Conservation (phyloP, 2,113 vertebrate species). For the Patagioenas fasciata region DNA sequence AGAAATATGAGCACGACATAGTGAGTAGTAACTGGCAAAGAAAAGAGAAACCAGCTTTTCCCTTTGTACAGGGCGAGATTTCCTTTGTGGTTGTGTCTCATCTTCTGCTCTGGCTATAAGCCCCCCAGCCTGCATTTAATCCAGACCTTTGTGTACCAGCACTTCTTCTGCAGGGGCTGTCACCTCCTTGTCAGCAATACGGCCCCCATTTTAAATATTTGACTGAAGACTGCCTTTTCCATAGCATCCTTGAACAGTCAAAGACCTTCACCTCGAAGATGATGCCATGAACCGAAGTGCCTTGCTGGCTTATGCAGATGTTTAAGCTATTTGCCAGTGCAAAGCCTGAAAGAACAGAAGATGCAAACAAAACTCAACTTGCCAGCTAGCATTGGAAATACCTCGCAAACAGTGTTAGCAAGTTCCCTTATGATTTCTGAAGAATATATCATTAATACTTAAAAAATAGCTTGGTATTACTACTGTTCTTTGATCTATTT, state of each 20-base stretch:
- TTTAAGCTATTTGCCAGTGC: not conserved
- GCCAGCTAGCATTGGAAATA: not conserved
- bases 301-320: not conserved
- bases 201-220: not conserved
- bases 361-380: not conserved
- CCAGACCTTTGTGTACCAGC: not conserved
- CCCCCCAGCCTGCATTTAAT: not conserved
- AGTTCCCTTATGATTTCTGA: not conserved
- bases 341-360: not conserved
- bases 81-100: not conserved
- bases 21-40: not conserved
- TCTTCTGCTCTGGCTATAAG: not conserved
- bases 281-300: not conserved
- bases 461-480: not conserved
- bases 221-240: not conserved
- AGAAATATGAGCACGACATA: not conserved
- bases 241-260: not conserved
- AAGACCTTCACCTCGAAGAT: not conserved
- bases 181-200: not conserved
- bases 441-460: not conserved
- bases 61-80: fast-evolving
- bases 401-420: not conserved
- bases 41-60: not conserved
- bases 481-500: not conserved
- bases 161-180: not conserved